Percentiles rank a stretch among this genome's conserved stretches.
phyloP scores from a whole-genome alignment of 2,113 vertebrate species.

The Sapajus apella region DNA sequence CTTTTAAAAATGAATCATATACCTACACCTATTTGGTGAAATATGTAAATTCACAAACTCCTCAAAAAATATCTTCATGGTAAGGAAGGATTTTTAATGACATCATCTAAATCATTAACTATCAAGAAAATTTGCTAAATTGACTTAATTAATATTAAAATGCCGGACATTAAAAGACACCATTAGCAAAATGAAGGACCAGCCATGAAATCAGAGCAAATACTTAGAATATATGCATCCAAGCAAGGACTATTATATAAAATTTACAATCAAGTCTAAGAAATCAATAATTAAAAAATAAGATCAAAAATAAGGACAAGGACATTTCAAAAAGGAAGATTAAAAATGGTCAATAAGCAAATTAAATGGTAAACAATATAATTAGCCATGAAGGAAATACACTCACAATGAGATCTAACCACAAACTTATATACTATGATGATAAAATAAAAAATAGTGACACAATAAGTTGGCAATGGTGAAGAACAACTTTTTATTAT shows the following conservation, averaged over 20 bases:
- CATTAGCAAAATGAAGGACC: not conserved
- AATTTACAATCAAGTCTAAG: not conserved
- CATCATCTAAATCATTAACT: not conserved
- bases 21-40: not conserved
- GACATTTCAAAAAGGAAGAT: not conserved
- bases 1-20: not conserved
- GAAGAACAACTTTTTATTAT: not conserved
- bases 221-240: not conserved
- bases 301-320: not conserved
- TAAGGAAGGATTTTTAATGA: not conserved
- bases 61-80: not conserved
- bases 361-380: not conserved
- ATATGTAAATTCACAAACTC: not conserved
- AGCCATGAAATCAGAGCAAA: not conserved
- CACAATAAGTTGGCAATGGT: not conserved
- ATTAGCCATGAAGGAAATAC: not conserved
- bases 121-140: not conserved
- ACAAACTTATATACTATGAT: not conserved
- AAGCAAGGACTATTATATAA: not conserved
- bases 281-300: not conserved
- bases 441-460: not conserved
- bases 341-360: not conserved
- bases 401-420: not conserved
- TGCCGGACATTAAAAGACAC: not conserved
- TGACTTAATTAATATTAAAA: constrained; percentile 45